A percentile compares a stretch with the other conserved stretches of the same genome.
Evolutionary conservation across 1,140 invertebrate genomes (phyloP).

Genomic region (Whitmania pigra): DNA sequence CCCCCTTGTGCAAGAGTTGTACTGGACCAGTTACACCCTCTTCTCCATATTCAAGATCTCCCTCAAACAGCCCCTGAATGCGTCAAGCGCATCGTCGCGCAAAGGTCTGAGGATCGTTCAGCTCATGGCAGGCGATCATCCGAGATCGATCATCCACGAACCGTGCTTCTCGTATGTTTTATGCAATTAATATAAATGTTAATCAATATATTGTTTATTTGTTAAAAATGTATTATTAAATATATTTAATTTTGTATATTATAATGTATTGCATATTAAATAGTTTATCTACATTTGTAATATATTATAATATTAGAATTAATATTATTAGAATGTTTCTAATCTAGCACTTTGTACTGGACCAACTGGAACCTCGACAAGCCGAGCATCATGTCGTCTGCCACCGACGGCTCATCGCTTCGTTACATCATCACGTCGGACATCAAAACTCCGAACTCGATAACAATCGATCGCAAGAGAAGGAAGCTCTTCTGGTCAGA

Average conservation of each 20-base stretch:
- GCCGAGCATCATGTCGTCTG: conserved; percentile 81
- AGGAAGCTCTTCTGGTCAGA: conserved; percentile 95
- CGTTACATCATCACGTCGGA: conserved; percentile 81
- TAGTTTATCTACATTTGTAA: too few relatives aligned
- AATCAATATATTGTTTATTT: too few relatives aligned
- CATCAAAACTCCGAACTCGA: conserved; percentile 83
- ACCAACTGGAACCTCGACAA: conserved; percentile 86
- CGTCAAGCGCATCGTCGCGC: background rate
- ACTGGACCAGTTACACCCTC: conserved; percentile 68
- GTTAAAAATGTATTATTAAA: too few relatives aligned
- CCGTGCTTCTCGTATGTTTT: background rate
- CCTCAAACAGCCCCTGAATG: conserved; percentile 28
- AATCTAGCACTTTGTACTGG: conserved; percentile 80
- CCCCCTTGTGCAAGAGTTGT: conserved; percentile 52
- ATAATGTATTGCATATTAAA: too few relatives aligned
- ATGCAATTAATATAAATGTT: conserved; percentile 30
- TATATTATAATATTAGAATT: too few relatives aligned
- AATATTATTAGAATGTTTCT: too few relatives aligned
- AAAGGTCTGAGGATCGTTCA: conserved; percentile 50
- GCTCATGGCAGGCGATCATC: conserved; percentile 56
- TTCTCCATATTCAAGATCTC: background rate
- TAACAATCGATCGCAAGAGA: conserved; percentile 92
- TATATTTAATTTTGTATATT: too few relatives aligned
- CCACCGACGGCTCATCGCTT: conserved; percentile 84
- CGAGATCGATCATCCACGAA: conserved; percentile 58